Base-by-base conservation (phyloP, 2,888 invertebrate species). In the Loripinus fragilis region DNA sequence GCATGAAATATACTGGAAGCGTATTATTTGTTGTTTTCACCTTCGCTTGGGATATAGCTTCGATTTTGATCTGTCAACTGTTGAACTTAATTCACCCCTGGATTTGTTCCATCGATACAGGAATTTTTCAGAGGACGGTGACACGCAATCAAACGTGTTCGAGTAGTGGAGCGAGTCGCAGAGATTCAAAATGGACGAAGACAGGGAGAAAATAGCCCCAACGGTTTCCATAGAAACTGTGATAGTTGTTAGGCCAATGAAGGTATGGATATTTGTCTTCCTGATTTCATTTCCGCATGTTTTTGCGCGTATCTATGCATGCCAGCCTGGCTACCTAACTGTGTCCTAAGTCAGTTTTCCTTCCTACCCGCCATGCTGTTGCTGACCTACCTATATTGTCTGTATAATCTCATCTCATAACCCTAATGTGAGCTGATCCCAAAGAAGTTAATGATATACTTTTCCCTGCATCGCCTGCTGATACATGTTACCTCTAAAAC, bases 231-330 rank as follows among this genome's bases (percentile, higher is more conserved):
- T 89, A 66, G 88, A 89, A 76, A 86, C 87, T 3, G 93, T 94
- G 17, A 91, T 93, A 50, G 93, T 94, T 52, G 93, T 94, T 20
- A 86, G 94, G 78, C 94, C 94, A 17, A 87, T 94, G 33, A 94
- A 94, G 92, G 89, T 89, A 86, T 52, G 2, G 23, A 8, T 45
- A 5, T 38, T n/a, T n/a, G n/a, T n/a, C n/a, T n/a, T n/a, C n/a
- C n/a, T n/a, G 15, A 10, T 41, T 41, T 41, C 41, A 41, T 41
- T 41, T 41, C n/a, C n/a, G n/a, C n/a, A n/a, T n/a, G n/a, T n/a
- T n/a, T n/a, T n/a, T n/a, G n/a, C n/a, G n/a, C n/a, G n/a, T n/a
- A n/a, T n/a, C n/a, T n/a, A n/a, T n/a, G n/a, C n/a, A n/a, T n/a
- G n/a, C n/a, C n/a, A n/a, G n/a, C n/a, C n/a, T n/a, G n/a, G n/a